phyloP scores from a whole-genome alignment of 2,888 invertebrate genomes.

The Noctuana brunneofusca region DNA sequence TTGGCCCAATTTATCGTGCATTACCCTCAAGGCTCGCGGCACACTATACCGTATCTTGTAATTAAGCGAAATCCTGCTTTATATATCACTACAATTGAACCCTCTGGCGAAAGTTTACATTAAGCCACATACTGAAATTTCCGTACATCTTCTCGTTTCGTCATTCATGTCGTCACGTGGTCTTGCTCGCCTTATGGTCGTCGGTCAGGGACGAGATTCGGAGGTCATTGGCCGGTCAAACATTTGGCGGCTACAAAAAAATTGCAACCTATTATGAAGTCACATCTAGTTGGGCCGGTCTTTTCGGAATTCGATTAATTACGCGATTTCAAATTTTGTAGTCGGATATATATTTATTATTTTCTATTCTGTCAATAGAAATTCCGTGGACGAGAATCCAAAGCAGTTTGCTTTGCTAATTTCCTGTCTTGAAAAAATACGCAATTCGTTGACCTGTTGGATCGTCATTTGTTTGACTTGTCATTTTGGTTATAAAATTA shows the following conservation, averaged over 20 bases:
- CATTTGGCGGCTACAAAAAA: conserved; percentile 68
- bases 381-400: conserved; percentile 11
- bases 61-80: too few relatives aligned
- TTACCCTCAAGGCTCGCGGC: conserved; percentile 45
- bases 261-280: conserved; percentile 72
- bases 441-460: conserved; percentile 23
- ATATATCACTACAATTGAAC: conserved; percentile 20
- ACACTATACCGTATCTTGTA: conserved; percentile 11
- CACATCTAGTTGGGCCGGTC: conserved; percentile 21
- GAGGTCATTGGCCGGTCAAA: conserved; percentile 73
- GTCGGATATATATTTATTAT: conserved; percentile 8
- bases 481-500: conserved; percentile 18
- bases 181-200: conserved; percentile 41
- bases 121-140: conserved; percentile 41
- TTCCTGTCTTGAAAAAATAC: conserved; percentile 24
- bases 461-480: conserved; percentile 10
- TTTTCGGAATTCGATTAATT: conserved; percentile 31
- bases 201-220: conserved; percentile 65
- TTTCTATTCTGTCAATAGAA: conserved; percentile 1
- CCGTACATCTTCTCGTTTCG: conserved; percentile 52
- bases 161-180: conserved; percentile 55
- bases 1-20: conserved; percentile 59
- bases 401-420: conserved; percentile 8
- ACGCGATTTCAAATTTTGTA: conserved; percentile 15
- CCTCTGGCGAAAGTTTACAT: conserved; percentile 13